Base-by-base conservation (phyloP, 2,797 vertebrate genomes). In the Propithecus deckenii region DNA sequence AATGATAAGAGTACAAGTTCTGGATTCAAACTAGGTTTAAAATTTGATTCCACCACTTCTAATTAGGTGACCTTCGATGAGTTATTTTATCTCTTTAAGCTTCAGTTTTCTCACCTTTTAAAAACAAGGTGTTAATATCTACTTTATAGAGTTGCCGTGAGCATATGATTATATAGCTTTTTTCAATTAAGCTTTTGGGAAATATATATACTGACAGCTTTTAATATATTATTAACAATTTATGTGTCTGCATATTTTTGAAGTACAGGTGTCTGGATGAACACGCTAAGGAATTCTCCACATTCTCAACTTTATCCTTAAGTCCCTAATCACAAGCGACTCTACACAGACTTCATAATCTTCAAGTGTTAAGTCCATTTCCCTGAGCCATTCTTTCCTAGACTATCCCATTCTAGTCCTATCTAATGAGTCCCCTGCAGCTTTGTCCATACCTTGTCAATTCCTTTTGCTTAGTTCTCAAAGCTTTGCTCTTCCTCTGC, bases 11-110 rank as follows among this genome's bases (percentile, higher is more conserved):
- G 63, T 22, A n/a, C 52, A 74, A 84, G 22, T 48, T 89, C 65
- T 94, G 78, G 32, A 83, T 85, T 94, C 93, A 92, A 65, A 84
- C 55, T 87, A 35, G 25, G 35, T 95, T 95, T 95, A 61, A 95
- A 86, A 90, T 59, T 61, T 86, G 41, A 48, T 88, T 95, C n/a
- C 2, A 75, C 50, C 15, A 80, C 32, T 93, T 97, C 46, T 86
- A 88, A 85, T 80, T 52, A 80, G 57, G 57, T 95, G 87, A 88
- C 63, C n/a, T 93, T 85, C 59, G 30, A 11, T 88, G 50, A 84
- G 69, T 74, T 89, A 25, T 92, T 86, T 92, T 97, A 5, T 83
- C n/a, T 79, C 71, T 46, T 15, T 81, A 83, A 86, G 76, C 55
- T 55, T 97, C 10, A 25, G 69, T 94, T 80, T 96, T 46, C 69